Conservation (phyloP, 2,113 vertebrate species). For the Paramisgurnus dabryanus region DNA sequence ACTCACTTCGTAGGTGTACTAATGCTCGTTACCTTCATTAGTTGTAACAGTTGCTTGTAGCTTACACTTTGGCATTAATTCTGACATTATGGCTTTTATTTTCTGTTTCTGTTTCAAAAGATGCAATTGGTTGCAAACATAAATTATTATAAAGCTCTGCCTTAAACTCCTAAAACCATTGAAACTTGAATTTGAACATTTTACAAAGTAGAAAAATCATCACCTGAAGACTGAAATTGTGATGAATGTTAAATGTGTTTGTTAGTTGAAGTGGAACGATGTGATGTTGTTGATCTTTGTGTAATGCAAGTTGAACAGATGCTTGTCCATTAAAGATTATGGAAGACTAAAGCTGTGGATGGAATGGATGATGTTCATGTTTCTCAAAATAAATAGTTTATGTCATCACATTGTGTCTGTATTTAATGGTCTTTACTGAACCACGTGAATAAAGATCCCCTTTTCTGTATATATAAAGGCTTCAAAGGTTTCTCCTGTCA, state of each 20-base stretch:
- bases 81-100: slow-evolving; percentile 1
- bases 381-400: slow-evolving; percentile 46
- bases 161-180: slow-evolving; percentile 22
- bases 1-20: neutral
- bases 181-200: slow-evolving; percentile 37
- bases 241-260: slow-evolving; percentile 1
- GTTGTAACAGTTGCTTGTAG: neutral
- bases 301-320: neutral
- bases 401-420: slow-evolving; percentile 20
- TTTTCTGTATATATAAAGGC: too few relatives aligned
- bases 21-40: neutral
- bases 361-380: slow-evolving; percentile 23
- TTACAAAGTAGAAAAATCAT: neutral
- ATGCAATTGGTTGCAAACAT: neutral
- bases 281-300: neutral
- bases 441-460: too few relatives aligned
- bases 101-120: neutral
- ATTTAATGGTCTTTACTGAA: neutral
- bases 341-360: slow-evolving; percentile 14
- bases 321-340: neutral
- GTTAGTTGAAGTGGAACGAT: slow-evolving; percentile 4
- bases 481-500: too few relatives aligned
- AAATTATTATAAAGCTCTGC: slow-evolving; percentile 13
- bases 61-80: neutral
- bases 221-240: neutral